Conservation (phyloP, 1,140 invertebrate genomes). For the Anastrepha ludens region DNA sequence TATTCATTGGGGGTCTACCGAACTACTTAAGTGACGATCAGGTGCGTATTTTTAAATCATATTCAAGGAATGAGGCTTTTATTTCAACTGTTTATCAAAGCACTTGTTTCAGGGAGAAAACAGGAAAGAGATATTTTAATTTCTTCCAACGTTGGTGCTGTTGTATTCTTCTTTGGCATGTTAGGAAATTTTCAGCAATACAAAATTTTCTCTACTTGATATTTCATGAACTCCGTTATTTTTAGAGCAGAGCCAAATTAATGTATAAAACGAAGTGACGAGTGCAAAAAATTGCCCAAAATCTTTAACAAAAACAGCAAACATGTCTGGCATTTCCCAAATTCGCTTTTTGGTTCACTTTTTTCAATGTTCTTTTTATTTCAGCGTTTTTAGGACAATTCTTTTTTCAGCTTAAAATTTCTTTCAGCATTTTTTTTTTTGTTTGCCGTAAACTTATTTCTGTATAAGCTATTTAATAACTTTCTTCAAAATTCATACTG, state of each 20-base stretch:
- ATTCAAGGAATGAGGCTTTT: too few species aligned
- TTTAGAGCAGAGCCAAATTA: too few species aligned
- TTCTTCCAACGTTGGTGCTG: too few species aligned
- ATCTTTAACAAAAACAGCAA: too few species aligned
- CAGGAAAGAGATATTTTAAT: neutral
- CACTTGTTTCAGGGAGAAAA: constrained; percentile 14
- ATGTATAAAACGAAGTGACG: too few species aligned
- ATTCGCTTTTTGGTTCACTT: too few species aligned
- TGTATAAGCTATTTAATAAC: neutral
- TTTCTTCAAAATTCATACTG: constrained; percentile 44
- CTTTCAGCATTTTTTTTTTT: neutral
- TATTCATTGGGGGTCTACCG: constrained; percentile 99
- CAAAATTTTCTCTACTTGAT: neutral
- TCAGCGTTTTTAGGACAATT: constrained; percentile 17
- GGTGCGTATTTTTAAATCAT: constrained; percentile 78
- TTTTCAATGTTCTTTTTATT: neutral
- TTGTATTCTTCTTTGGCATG: too few species aligned
- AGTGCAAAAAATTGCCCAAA: too few species aligned
- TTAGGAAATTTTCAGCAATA: too few species aligned
- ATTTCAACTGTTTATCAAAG: too few species aligned
- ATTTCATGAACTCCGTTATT: too few species aligned
- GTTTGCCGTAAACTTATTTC: neutral
- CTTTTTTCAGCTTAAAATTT: constrained; percentile 44
- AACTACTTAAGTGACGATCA: constrained; percentile 99
- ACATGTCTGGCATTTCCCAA: too few species aligned